Evolutionary conservation across 1,140 invertebrate genomes (phyloP).

Genomic region (Telenomus remus): DNA sequence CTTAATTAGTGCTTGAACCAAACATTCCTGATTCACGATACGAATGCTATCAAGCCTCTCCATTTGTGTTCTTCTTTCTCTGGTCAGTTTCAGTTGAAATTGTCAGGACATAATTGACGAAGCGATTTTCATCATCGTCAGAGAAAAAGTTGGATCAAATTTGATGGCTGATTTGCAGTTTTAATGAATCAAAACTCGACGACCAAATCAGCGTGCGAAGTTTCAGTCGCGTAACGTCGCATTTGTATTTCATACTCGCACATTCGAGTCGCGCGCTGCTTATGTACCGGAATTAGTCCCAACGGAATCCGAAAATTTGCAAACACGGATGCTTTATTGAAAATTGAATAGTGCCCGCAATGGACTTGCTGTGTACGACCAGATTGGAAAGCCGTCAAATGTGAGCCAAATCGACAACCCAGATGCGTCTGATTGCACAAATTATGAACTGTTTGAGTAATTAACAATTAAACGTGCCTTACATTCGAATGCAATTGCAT

Average conservation of each 20-base stretch:
- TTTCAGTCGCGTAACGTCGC: too few species aligned
- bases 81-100: too few species aligned
- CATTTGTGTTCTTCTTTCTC: too few species aligned
- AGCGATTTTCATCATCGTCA: too few species aligned
- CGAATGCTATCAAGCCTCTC: too few species aligned
- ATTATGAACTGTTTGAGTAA: slow-evolving; percentile 47
- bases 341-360: slow-evolving; percentile 42
- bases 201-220: too few species aligned
- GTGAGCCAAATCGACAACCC: slow-evolving; percentile 39
- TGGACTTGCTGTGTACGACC: slow-evolving; percentile 32
- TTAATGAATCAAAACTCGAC: too few species aligned
- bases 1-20: slow-evolving; percentile 45
- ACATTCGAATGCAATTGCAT: slow-evolving; percentile 15
- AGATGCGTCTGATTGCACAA: slow-evolving; percentile 44
- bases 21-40: too few species aligned
- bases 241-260: slow-evolving; percentile 6
- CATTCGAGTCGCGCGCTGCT: slow-evolving; percentile 18
- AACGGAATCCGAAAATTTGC: slow-evolving; percentile 44
- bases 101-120: too few species aligned
- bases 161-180: too few species aligned
- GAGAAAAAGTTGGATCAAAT: too few species aligned
- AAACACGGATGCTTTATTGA: slow-evolving; percentile 50
- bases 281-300: slow-evolving; percentile 47
- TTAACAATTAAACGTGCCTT: slow-evolving; percentile 31
- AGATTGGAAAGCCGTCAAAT: slow-evolving; percentile 50